phyloP scores from a whole-genome alignment of 2,797 vertebrate species.

The Phataginus tetradactyla region DNA sequence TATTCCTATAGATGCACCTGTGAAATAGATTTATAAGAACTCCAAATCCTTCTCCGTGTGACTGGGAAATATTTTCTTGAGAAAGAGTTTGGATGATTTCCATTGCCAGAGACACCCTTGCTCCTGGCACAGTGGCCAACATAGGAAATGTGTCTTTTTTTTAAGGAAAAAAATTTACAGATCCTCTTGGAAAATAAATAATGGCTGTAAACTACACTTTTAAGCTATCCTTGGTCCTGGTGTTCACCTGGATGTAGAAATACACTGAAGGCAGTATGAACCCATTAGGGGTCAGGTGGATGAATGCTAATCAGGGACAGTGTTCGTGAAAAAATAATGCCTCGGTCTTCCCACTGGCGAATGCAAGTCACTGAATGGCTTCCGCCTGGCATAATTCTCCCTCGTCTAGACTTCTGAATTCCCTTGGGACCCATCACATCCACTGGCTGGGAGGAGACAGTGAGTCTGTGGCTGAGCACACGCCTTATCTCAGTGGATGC shows the following conservation, averaged over 20 bases:
- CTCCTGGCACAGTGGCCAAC: not conserved
- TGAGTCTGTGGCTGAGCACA: too few species aligned
- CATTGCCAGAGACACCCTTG: not conserved
- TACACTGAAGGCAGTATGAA: not conserved
- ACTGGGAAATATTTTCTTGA: slow-evolving; percentile 20
- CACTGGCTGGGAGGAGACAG: accelerated
- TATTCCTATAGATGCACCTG: not conserved
- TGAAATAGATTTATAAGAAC: not conserved
- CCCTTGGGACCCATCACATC: not conserved
- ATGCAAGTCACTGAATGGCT: not conserved
- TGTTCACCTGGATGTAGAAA: not conserved
- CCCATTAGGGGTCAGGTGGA: not conserved
- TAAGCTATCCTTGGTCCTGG: not conserved
- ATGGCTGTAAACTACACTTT: not conserved
- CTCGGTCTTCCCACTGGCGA: not conserved
- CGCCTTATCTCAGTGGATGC: not conserved
- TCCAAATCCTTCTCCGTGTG: not conserved
- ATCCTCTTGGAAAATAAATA: slow-evolving; percentile 35
- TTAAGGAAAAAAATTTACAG: not conserved
- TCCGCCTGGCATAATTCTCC: not conserved
- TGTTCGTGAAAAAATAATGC: not conserved
- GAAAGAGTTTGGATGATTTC: not conserved
- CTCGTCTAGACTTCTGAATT: not conserved
- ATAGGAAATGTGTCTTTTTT: not conserved
- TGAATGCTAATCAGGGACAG: not conserved